These are phyloP conservation scores for Tetrax tetrax DNA, from an alignment of 2,113 vertebrate genomes.

Conservation along the genomic window DNA sequence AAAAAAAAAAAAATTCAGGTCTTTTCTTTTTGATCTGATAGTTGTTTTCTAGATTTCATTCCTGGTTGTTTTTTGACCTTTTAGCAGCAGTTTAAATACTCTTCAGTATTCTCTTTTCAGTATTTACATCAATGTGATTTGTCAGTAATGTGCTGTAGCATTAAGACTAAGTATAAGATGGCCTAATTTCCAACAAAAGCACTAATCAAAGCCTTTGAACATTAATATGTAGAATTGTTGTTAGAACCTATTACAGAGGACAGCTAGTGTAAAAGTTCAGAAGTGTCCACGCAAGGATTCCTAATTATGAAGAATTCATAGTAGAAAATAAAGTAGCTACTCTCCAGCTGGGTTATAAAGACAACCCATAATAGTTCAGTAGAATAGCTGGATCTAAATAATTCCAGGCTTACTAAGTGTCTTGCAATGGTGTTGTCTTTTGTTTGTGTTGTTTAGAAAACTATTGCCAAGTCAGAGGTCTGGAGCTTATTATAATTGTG, in stretches of 20 bases:
- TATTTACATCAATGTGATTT: not conserved
- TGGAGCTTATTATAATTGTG: slow-evolving; percentile 64
- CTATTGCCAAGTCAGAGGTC: slow-evolving; percentile 39
- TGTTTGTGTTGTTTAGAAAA: slow-evolving; percentile 58
- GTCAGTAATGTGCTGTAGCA: not conserved
- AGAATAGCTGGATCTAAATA: slow-evolving; percentile 9
- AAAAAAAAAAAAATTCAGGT: not conserved
- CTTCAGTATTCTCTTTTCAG: not conserved
- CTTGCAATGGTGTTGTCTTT: slow-evolving; percentile 17
- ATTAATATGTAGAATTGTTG: not conserved
- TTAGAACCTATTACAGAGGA: not conserved
- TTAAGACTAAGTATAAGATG: not conserved
- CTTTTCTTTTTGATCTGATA: not conserved
- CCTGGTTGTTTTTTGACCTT: not conserved
- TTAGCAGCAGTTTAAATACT: not conserved
- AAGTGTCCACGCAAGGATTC: not conserved
- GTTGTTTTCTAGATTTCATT: not conserved
- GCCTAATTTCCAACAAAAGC: not conserved
- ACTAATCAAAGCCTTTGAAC: not conserved
- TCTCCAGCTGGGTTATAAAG: not conserved
- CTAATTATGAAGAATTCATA: not conserved
- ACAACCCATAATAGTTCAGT: not conserved
- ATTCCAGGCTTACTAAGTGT: not conserved
- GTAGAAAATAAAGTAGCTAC: not conserved
- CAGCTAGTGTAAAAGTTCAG: not conserved